Evolutionary conservation across 2,113 vertebrate species (phyloP), one percentile per base, ranked within the genome.

Genomic region (Cynoglossus semilaevis): DNA sequence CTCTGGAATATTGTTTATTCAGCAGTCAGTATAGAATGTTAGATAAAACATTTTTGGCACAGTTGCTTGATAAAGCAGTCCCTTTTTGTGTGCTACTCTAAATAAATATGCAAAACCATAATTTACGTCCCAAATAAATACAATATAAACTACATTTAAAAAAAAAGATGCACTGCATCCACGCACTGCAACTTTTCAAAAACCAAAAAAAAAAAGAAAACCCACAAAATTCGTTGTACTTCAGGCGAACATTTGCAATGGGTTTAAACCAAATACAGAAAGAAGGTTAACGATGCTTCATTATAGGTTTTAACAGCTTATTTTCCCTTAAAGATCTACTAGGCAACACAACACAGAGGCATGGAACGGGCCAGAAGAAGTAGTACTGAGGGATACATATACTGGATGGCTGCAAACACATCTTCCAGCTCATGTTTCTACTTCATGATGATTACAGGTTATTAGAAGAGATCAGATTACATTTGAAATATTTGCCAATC

Each of bases 51-150:
- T 80, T 87, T 86, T 91, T 92, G 91, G 89, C 91, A 92, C 89
- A 88, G 81, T 79, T 78, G 83, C 88, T 89, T 81, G 77, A 82
- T 89, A 87, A 90, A 85, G 85, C 85, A 72, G 81, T 85, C 84
- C 85, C 63, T 57, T 82, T 88, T 70, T 76, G 68, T 84, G 67
- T 81, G 63, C 66, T 81, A 77, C 68, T 86, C 86, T 90, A 88
- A 88, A 91, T 92, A 92, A 90, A 91, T 91, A 91, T 87, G 72
- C 79, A 85, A 86, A 87, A 87, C 61, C 85, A 87, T 87, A 86
- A 88, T 84, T 89, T 87, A 87, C 74, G 84, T 85, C 72, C 83
- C 76, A 83, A 92, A 91, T 91, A 91, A 92, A 92, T 91, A 92
- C 76, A 72, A 81, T 70, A 85, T 74, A 74, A 87, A 84, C 84